phyloP scores from a whole-genome alignment of 2,888 invertebrate species.

The Hybos culiciformis region DNA sequence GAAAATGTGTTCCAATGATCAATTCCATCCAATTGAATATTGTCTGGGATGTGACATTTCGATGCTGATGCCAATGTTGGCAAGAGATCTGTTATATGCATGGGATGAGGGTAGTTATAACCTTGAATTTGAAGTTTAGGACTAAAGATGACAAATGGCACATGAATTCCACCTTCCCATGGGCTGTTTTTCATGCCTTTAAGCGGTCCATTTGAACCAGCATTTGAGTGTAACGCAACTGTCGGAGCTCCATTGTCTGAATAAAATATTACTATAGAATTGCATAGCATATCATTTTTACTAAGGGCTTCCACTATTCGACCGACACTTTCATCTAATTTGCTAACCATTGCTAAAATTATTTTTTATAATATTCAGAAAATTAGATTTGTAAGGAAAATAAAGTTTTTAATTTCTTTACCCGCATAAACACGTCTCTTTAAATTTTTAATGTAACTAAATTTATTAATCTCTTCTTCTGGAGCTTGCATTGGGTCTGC shows the following conservation, averaged over 20 bases:
- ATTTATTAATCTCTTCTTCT: slow-evolving; percentile 50
- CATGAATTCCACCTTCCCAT: slow-evolving; percentile 75
- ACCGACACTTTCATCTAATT: slow-evolving; percentile 74
- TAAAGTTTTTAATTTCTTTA: slow-evolving; percentile 21
- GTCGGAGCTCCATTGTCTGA: slow-evolving; percentile 82
- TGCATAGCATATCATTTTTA: slow-evolving; percentile 53
- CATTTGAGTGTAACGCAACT: slow-evolving; percentile 52
- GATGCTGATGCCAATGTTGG: slow-evolving; percentile 48
- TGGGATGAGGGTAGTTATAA: slow-evolving; percentile 48
- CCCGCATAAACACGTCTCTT: slow-evolving; percentile 55
- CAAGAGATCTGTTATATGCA: slow-evolving; percentile 73
- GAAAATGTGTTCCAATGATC: slow-evolving; percentile 54
- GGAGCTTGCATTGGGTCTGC: slow-evolving; percentile 59
- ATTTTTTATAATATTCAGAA: not conserved
- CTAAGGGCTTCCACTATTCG: slow-evolving; percentile 55
- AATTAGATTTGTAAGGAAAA: not conserved
- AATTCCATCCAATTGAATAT: slow-evolving; percentile 44
- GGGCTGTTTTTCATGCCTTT: slow-evolving; percentile 63
- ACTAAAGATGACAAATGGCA: slow-evolving; percentile 62
- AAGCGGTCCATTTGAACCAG: slow-evolving; percentile 64
- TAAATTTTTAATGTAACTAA: slow-evolving; percentile 49
- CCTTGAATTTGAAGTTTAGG: slow-evolving; percentile 39
- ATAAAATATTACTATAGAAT: slow-evolving; percentile 72
- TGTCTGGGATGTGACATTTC: slow-evolving; percentile 17
- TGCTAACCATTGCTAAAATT: slow-evolving; percentile 64